phyloP scores from a whole-genome alignment of 2,797 vertebrate genomes.

The Hemitrygon akajei region DNA sequence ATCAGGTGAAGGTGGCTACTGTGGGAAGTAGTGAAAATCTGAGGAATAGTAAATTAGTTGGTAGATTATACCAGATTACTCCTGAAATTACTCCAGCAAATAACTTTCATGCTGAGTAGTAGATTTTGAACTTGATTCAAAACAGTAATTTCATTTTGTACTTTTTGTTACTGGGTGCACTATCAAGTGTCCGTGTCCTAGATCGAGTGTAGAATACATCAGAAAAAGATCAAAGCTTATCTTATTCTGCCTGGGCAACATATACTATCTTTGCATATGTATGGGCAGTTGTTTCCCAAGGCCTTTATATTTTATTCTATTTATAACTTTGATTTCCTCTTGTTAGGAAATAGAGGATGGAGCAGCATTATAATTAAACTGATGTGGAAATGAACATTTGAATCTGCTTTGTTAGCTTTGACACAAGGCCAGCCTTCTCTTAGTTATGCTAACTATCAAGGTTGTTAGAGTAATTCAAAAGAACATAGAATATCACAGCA shows the following conservation, averaged over 20 bases:
- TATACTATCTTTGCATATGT: not conserved
- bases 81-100: not conserved
- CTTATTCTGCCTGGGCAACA: not conserved
- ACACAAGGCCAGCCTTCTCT: no score
- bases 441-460: no score
- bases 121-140: not conserved
- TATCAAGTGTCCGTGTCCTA: not conserved
- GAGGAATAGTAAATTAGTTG: not conserved
- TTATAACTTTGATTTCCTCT: not conserved
- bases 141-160: not conserved
- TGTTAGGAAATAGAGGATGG: not conserved
- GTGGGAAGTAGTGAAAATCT: not conserved
- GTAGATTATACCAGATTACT: not conserved
- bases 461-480: no score
- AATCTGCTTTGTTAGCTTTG: no score
- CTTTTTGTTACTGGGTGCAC: not conserved
- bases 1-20: not conserved
- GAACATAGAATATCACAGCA: no score
- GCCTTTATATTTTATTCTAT: not conserved
- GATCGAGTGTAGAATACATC: not conserved
- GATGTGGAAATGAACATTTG: no score
- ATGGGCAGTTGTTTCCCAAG: not conserved
- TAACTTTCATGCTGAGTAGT: not conserved
- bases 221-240: not conserved
- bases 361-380: no score